phyloP scores from a whole-genome alignment of 1,140 invertebrate genomes.

The Sycophila sp. region DNA sequence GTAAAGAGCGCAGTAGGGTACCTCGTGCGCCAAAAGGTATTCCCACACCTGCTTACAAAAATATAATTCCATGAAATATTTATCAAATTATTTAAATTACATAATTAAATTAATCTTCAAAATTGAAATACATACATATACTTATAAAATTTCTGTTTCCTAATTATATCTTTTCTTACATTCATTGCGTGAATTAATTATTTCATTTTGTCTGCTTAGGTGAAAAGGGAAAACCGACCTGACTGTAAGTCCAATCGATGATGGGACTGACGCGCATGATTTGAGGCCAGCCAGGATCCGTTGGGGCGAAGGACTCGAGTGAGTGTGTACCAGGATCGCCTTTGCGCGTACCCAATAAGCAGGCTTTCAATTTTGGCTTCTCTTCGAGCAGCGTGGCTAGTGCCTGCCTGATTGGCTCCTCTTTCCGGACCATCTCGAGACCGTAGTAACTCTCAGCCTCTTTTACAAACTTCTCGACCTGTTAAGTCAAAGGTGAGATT shows the following conservation, averaged over 20 bases:
- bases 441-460: constrained; percentile 77
- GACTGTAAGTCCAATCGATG: constrained; percentile 87
- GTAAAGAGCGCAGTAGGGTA: constrained; percentile 92
- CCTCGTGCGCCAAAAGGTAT: constrained; percentile 78
- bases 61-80: too few species aligned
- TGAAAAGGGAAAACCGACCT: constrained; percentile 53
- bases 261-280: constrained; percentile 89
- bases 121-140: too few species aligned
- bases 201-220: background rate
- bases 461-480: constrained; percentile 84
- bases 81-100: background rate
- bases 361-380: constrained; percentile 78
- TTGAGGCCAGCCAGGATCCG: constrained; percentile 88
- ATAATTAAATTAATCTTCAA: too few species aligned
- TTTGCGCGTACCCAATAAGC: constrained; percentile 87
- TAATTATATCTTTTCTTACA: too few species aligned
- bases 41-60: constrained; percentile 79
- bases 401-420: constrained; percentile 78
- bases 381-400: constrained; percentile 72
- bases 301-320: constrained; percentile 69
- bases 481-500: background rate
- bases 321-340: constrained; percentile 83
- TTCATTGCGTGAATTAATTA: too few species aligned
- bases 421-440: constrained; percentile 75
- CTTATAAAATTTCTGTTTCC: too few species aligned